phyloP scores from a whole-genome alignment of 2,113 vertebrate species.

The Oreochromis niloticus region DNA sequence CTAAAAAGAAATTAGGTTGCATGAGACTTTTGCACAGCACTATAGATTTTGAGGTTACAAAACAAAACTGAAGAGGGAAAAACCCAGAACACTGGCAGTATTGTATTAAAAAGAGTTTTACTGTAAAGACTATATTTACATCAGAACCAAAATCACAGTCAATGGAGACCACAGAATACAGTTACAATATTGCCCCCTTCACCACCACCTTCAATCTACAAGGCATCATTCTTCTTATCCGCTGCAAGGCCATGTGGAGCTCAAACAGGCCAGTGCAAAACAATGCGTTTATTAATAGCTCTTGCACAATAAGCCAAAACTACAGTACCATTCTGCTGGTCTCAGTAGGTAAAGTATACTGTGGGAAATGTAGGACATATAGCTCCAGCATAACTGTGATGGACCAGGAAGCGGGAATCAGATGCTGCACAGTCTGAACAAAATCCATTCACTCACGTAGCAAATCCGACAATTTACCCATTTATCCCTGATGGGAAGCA shows the following conservation, averaged over 20 bases:
- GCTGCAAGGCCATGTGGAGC: not conserved
- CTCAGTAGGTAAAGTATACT: not conserved
- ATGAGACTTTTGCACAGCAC: not conserved
- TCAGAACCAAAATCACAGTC: constrained; percentile 53
- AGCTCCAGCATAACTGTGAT: not conserved
- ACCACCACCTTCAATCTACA: constrained; percentile 16
- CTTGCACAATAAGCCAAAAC: not conserved
- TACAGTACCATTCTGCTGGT: not conserved
- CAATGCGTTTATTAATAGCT: not conserved
- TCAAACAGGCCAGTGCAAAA: not conserved
- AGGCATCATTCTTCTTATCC: not conserved
- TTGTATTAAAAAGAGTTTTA: constrained; percentile 67
- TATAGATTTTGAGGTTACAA: not conserved
- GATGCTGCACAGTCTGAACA: not conserved
- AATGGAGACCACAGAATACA: constrained; percentile 43
- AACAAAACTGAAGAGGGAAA: not conserved
- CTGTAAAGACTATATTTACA: constrained; percentile 76
- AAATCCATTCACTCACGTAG: not conserved
- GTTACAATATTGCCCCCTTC: constrained; percentile 49
- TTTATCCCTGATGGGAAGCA: not conserved
- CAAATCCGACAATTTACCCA: not conserved
- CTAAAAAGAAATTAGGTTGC: not conserved
- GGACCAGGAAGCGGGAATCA: not conserved
- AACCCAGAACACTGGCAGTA: not conserved
- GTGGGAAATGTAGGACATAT: not conserved